These are phyloP conservation scores for Motacilla alba DNA, from an alignment of 2,113 vertebrate genomes.

Conservation along the genomic window DNA sequence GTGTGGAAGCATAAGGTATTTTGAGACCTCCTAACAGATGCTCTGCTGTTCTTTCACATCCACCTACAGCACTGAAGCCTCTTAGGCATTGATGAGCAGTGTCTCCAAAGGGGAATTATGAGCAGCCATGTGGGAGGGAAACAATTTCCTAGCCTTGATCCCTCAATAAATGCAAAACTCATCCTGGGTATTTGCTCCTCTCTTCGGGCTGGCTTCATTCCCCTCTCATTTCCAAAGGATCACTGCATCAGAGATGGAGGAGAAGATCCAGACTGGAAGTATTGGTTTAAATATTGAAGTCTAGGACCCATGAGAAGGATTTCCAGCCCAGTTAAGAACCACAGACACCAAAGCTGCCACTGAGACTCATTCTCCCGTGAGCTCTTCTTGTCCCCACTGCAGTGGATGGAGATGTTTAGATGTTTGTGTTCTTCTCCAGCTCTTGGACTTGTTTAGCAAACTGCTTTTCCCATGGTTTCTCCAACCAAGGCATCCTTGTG, in stretches of 20 bases:
- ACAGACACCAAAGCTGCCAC: background rate
- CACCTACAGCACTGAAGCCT: background rate
- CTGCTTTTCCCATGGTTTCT: background rate
- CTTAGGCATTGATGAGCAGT: conserved; percentile 5
- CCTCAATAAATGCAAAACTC: conserved; percentile 19
- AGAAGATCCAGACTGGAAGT: background rate
- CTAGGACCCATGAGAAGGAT: background rate
- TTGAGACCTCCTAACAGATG: conserved; percentile 33
- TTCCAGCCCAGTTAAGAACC: background rate
- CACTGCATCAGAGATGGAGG: background rate
- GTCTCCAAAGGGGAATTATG: background rate
- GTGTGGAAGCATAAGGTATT: conserved; percentile 33
- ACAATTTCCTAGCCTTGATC: conserved; percentile 39
- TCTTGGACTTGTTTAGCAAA: background rate
- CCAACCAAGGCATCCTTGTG: background rate
- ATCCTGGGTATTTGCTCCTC: background rate
- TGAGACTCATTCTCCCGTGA: background rate
- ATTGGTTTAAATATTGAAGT: background rate
- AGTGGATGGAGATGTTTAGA: background rate
- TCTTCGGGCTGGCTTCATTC: background rate
- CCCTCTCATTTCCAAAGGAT: background rate
- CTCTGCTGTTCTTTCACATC: conserved; percentile 28
- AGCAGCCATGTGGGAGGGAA: conserved; percentile 31
- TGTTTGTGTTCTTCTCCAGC: background rate
- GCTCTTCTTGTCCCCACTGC: background rate